Evolutionary conservation across 2,888 invertebrate genomes (phyloP), one percentile per base, ranked within the genome.

Genomic region (Andrena trimmerana): DNA sequence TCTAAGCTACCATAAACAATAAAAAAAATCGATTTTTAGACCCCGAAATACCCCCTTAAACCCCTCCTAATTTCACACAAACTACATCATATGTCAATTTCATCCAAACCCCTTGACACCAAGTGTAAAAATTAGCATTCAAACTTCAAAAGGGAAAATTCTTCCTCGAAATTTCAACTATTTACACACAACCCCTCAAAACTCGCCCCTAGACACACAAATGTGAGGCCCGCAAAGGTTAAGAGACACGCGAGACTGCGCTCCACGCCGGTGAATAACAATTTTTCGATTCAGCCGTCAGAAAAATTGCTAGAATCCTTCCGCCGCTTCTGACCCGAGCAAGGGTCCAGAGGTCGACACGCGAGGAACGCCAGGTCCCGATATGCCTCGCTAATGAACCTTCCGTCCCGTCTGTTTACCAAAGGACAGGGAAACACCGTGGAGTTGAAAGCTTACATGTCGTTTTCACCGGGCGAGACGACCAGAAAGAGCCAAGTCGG

Each of bases 341-440:
- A 84, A 84, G 86, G 90, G 88, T 89, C 90, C 90, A 86, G 90
- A 91, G 92, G 92, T 93, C 92, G 91, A 89, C 89, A 85, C 86
- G 85, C 84, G 87, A 90, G 90, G 93, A 92, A 93, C 93, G 92
- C 91, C 82, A 90, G 90, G 86, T 86, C 90, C 90, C 83, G 89
- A 89, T 89, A 90, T 87, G 85, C 86, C 89, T 89, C 90, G 90
- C 93, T 93, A 93, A 93, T 93, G 93, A 93, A 93, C 91, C 90
- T 78, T 86, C 86, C 71, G 70, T 57, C 60, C 76, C 80, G 86
- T 89, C 89, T 85, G 89, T 87, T 89, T 89, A 86, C 89, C 89
- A 83, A 86, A 77, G 86, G 80, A 86, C 81, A 84, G 86, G 89
- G 89, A 90, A 91, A 83, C 83, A 78, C 69, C 60, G 42, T 3